Percentiles rank a stretch among this genome's conserved stretches.
These are phyloP conservation scores for Drosophila guanche DNA, from an alignment of 1,140 invertebrate genomes.

Conservation along the genomic window DNA sequence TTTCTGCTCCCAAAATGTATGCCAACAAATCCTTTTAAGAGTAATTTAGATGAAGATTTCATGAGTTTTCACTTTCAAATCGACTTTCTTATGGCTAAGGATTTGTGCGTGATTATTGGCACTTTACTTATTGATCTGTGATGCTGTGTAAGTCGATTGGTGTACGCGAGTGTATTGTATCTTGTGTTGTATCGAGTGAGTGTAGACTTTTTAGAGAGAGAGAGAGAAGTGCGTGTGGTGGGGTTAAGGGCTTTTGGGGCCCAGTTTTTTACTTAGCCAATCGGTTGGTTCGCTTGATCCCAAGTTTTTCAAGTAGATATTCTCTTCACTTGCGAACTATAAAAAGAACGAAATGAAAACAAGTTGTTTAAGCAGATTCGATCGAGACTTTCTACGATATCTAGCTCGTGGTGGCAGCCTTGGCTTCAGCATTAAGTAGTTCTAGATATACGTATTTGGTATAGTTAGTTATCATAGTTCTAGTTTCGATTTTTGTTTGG, in stretches of 20 bases:
- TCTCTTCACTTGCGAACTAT: conserved; percentile 74
- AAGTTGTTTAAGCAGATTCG: conserved; percentile 37
- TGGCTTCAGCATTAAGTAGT: conserved; percentile 33
- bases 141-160: conserved; percentile 30
- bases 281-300: conserved; percentile 59
- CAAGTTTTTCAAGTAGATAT: conserved; percentile 45
- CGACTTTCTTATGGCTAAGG: not conserved
- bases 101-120: conserved; percentile 51
- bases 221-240: conserved; percentile 25
- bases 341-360: conserved; percentile 58
- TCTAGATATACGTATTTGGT: conserved; percentile 15
- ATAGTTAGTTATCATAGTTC: not conserved
- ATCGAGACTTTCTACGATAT: conserved; percentile 23
- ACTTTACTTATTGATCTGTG: conserved; percentile 30
- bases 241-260: conserved; percentile 14
- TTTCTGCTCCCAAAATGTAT: too few species aligned
- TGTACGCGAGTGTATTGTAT: conserved; percentile 6
- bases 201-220: conserved; percentile 9
- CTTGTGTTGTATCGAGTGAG: conserved; percentile 23
- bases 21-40: not conserved
- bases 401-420: conserved; percentile 56
- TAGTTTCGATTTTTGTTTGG: conserved; percentile 23
- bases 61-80: not conserved
- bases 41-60: not conserved
- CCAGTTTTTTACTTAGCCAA: conserved; percentile 70